Evolutionary conservation across 1,140 invertebrate genomes (phyloP), one percentile per base, ranked within the genome.

Genomic region (Plutomurus gul): DNA sequence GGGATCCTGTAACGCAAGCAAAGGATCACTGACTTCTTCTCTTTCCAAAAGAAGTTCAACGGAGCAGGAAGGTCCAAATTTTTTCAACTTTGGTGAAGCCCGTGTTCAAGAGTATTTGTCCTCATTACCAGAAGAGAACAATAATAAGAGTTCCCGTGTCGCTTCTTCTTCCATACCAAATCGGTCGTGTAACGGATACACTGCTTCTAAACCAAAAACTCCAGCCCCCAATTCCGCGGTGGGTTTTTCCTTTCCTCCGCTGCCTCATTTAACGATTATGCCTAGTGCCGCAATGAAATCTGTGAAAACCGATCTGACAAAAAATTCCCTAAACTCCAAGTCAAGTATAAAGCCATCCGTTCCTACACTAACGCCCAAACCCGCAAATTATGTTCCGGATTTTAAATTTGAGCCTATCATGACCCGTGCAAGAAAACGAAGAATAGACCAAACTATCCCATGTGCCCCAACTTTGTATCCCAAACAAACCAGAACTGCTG

Each of bases 51-150:
- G 84, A 11, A 85, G 87, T 33, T 87, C 87, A 22, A 30, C 76
- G 81, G 85, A 85, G 79, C 78, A 71, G 82, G 81, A 84, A 76
- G 82, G 49, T 74, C 85, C 82, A 83, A 88, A 85, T 77, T 87
- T 88, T 8, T 90, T 90, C 84, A 88, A 89, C 77, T 90, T 90
- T 65, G 85, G 86, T 13, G 89, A 90, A 77, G 87, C 88, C 5
- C 84, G 87, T 80, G 89, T 90, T 33, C 88, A 87, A 76, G 89
- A 89, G 82, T 82, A 81, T 83, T 25, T 85, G 25, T 80, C 78
- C 2, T 83, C 82, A 18, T 70, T 83, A 46, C 76, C 74, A 18
- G 78, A 78, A 70, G 73, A 82, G n/a, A 77, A 70, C 22, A 65
- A 77, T 33, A 72, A 71, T 75, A 46, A 36, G 20, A 83, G 73